These are phyloP conservation scores for Glossosoma conforme DNA, from an alignment of 1,140 invertebrate genomes.

Conservation along the genomic window DNA sequence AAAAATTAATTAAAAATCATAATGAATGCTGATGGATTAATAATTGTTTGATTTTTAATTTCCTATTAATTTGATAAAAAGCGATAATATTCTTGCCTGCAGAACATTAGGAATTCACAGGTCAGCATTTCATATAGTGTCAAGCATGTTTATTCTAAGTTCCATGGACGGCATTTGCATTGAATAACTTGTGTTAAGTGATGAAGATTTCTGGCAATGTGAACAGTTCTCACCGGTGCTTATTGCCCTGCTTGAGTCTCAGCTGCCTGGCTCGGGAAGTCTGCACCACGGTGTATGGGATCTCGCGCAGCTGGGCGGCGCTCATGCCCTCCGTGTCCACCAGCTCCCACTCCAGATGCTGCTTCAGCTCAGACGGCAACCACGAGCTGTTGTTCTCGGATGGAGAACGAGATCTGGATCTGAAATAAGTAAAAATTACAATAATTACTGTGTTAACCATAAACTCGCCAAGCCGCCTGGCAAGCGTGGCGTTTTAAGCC, in stretches of 20 bases:
- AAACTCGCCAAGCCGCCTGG: too few relatives aligned
- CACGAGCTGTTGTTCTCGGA: conserved; percentile 58
- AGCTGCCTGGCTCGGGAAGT: conserved; percentile 56
- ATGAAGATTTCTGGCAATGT: neutral
- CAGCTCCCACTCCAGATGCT: conserved; percentile 84
- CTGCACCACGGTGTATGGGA: conserved; percentile 87
- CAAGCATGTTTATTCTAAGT: neutral
- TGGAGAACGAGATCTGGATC: conserved; percentile 66
- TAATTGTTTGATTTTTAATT: conserved; percentile 2
- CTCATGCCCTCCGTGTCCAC: conserved; percentile 86
- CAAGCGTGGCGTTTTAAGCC: too few relatives aligned
- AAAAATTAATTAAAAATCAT: too few relatives aligned
- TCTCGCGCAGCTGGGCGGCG: conserved; percentile 82
- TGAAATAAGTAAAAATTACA: conserved; percentile 30
- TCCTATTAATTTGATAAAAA: neutral
- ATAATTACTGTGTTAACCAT: conserved; percentile 5
- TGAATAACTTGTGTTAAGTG: neutral
- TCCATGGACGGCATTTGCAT: neutral
- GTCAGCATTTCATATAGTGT: neutral
- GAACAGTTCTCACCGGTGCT: conserved; percentile 14
- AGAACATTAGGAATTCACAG: neutral
- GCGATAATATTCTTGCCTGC: neutral
- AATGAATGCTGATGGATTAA: too few relatives aligned
- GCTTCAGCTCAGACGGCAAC: conserved; percentile 69
- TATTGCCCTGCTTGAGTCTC: conserved; percentile 50